These are phyloP conservation scores for Mixornis gularis DNA, from an alignment of 2,113 vertebrate species.

Conservation along the genomic window DNA sequence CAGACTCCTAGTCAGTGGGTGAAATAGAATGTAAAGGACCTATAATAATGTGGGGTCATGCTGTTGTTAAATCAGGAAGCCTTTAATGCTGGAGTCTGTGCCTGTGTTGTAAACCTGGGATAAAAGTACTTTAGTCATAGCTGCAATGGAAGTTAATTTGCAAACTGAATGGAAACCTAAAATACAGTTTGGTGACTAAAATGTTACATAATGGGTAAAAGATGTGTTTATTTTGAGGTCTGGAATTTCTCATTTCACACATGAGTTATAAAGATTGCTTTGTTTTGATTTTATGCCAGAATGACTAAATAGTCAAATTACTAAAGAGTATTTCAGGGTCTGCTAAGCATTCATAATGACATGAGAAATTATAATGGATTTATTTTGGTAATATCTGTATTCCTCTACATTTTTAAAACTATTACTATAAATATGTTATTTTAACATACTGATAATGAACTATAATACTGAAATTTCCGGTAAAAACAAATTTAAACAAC, in stretches of 20 bases:
- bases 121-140: neutral
- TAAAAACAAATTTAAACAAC: neutral
- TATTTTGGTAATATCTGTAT: constrained; percentile 15
- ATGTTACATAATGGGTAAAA: constrained; percentile 1
- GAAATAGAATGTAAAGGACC: neutral
- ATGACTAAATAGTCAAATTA: constrained; percentile 9
- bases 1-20: neutral
- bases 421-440: neutral
- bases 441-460: neutral
- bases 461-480: neutral
- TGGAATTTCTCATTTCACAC: constrained; percentile 60
- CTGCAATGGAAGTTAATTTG: neutral
- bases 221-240: neutral
- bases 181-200: neutral
- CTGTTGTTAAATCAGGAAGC: neutral
- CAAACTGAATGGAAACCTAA: neutral
- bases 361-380: constrained; percentile 6
- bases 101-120: neutral
- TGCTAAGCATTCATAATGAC: constrained; percentile 32
- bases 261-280: constrained; percentile 48
- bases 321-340: constrained; percentile 36
- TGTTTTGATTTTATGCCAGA: constrained; percentile 27
- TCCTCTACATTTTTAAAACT: neutral
- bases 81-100: neutral
- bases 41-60: neutral